Evolutionary conservation across 2,888 invertebrate species (phyloP).

Genomic region (Cosmopolites sordidus): DNA sequence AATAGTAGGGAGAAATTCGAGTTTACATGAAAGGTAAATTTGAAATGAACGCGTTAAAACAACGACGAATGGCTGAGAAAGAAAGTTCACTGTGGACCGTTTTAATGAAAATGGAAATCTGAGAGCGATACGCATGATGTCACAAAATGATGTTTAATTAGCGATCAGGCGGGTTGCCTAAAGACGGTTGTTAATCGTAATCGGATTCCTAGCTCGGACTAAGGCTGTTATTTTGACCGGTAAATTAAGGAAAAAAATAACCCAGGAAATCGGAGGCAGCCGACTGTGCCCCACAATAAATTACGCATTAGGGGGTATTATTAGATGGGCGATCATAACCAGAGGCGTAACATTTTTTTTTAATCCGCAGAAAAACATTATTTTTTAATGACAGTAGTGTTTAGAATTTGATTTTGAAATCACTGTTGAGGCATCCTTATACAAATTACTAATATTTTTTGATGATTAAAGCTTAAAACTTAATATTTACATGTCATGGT

Average conservation of each 20-base stretch:
- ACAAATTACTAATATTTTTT: no score
- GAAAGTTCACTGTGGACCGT: neutral
- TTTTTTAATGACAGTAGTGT: no score
- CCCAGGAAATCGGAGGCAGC: constrained; percentile 5
- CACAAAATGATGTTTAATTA: constrained; percentile 1
- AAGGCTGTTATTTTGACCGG: neutral
- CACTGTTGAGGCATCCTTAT: no score
- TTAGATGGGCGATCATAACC: neutral
- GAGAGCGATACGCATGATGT: neutral
- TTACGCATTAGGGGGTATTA: constrained; percentile 9
- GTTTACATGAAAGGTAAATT: no score
- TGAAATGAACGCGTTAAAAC: no score
- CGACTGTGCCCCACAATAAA: constrained; percentile 8
- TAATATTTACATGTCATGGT: no score
- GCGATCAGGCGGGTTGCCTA: neutral
- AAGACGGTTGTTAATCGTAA: neutral
- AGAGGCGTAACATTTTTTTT: no score
- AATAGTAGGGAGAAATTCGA: no score
- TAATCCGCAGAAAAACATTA: no score
- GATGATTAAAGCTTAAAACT: no score
- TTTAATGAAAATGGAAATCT: neutral
- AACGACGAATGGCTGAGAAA: neutral
- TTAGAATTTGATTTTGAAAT: no score
- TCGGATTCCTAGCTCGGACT: neutral
- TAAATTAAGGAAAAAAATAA: constrained; percentile 10